Percentiles rank a stretch among this genome's conserved stretches.
These are phyloP conservation scores for Pogoniulus pusillus DNA, from an alignment of 2,797 vertebrate species.

Conservation along the genomic window DNA sequence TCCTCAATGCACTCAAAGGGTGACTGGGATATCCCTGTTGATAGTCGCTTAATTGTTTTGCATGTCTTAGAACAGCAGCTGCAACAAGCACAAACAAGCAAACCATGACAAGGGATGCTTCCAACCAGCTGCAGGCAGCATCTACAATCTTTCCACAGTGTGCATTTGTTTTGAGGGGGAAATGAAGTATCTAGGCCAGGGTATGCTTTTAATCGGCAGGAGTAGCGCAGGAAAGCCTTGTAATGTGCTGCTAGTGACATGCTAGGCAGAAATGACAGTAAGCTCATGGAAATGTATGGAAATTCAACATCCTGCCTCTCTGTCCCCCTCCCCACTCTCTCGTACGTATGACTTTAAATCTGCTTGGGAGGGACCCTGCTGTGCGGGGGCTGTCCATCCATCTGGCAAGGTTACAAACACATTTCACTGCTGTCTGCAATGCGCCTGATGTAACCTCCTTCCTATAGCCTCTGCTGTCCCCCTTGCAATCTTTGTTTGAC, in stretches of 20 bases:
- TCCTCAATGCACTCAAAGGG: not conserved
- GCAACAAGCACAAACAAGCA: not conserved
- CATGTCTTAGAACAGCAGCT: not conserved
- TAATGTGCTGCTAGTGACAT: not conserved
- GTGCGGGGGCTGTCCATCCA: slow-evolving; percentile 41
- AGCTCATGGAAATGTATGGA: slow-evolving; percentile 61
- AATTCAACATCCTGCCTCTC: not conserved
- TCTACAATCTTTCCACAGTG: not conserved
- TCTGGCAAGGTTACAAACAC: slow-evolving; percentile 62
- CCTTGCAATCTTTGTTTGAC: not conserved
- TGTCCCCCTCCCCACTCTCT: not conserved
- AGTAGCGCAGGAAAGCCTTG: not conserved
- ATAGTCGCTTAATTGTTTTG: not conserved
- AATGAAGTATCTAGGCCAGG: slow-evolving; percentile 14
- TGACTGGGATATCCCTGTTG: not conserved
- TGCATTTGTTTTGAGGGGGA: not conserved
- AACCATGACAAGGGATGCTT: not conserved
- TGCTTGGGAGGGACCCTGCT: not conserved
- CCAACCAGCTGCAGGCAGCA: not conserved
- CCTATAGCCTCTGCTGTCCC: slow-evolving; percentile 6
- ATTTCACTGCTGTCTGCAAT: slow-evolving; percentile 7
- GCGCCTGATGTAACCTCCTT: slow-evolving; percentile 38
- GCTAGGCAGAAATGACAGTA: slow-evolving; percentile 38
- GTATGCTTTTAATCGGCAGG: not conserved
- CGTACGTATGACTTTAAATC: slow-evolving; percentile 24